phyloP scores from a whole-genome alignment of 2,113 vertebrate species.

The Procavia capensis region DNA sequence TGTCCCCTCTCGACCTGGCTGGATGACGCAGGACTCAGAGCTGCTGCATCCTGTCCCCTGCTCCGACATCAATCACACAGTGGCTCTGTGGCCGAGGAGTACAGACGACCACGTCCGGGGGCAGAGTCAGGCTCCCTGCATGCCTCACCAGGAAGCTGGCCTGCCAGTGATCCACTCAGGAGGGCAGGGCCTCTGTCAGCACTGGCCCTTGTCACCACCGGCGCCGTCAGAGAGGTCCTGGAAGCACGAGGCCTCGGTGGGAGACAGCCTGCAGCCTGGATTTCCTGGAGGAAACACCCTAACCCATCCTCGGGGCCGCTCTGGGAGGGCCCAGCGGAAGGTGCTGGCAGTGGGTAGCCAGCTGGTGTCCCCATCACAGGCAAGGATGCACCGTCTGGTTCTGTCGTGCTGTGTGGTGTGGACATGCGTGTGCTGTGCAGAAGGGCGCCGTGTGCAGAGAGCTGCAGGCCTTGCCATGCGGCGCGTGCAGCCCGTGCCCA shows the following conservation, averaged over 20 bases:
- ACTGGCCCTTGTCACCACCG: not conserved
- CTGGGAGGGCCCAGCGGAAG: not conserved
- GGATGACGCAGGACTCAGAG: not conserved
- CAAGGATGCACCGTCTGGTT: not conserved
- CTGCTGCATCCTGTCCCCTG: fast-evolving
- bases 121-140: not conserved
- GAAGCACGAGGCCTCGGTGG: fast-evolving
- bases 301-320: not conserved
- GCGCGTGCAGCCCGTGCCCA: constrained; percentile 67
- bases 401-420: constrained; percentile 45
- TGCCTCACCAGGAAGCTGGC: not conserved
- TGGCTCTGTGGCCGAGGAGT: fast-evolving
- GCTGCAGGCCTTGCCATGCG: constrained; percentile 62
- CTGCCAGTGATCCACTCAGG: fast-evolving
- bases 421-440: constrained; percentile 70
- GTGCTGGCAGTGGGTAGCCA: not conserved
- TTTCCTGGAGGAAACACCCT: too few relatives aligned
- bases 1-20: not conserved
- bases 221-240: not conserved
- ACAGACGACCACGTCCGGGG: fast-evolving
- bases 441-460: constrained; percentile 74
- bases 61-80: not conserved
- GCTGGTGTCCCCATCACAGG: constrained; percentile 62
- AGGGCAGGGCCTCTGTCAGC: not conserved
- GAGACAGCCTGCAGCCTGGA: fast-evolving